These are phyloP conservation scores for Phlogophora meticulosa DNA, from an alignment of 2,888 invertebrate species.

Conservation along the genomic window DNA sequence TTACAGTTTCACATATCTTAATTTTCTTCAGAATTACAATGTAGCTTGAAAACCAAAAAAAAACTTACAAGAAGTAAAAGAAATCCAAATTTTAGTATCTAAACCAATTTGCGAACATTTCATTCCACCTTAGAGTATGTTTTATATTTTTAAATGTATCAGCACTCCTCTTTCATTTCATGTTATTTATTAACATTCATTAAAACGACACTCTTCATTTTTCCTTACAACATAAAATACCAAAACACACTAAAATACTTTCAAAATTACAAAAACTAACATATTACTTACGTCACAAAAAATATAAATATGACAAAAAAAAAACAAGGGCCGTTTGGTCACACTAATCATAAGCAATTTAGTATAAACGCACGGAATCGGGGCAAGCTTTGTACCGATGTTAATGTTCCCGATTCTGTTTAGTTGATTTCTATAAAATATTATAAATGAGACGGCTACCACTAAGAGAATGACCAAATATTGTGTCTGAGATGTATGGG, in stretches of 20 bases:
- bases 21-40: no score
- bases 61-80: no score
- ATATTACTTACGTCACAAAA: constrained; percentile 64
- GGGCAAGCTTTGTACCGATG: constrained; percentile 84
- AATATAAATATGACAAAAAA: constrained; percentile 61
- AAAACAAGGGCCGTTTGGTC: constrained; percentile 72
- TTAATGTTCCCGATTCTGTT: constrained; percentile 89
- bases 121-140: neutral
- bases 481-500: constrained; percentile 77
- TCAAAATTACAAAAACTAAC: constrained; percentile 67
- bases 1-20: no score
- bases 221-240: constrained; percentile 47
- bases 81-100: no score
- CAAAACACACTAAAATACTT: constrained; percentile 56
- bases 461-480: constrained; percentile 90
- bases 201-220: constrained; percentile 26
- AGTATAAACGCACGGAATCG: constrained; percentile 85
- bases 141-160: no score
- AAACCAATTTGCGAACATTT: neutral
- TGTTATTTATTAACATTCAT: constrained; percentile 26
- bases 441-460: constrained; percentile 91
- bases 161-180: neutral
- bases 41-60: no score
- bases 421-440: constrained; percentile 91
- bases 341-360: constrained; percentile 85